A percentile compares a stretch with the other conserved stretches of the same genome.
These are phyloP conservation scores for Glyptemys insculpta DNA, from an alignment of 2,797 vertebrate species.

Conservation along the genomic window DNA sequence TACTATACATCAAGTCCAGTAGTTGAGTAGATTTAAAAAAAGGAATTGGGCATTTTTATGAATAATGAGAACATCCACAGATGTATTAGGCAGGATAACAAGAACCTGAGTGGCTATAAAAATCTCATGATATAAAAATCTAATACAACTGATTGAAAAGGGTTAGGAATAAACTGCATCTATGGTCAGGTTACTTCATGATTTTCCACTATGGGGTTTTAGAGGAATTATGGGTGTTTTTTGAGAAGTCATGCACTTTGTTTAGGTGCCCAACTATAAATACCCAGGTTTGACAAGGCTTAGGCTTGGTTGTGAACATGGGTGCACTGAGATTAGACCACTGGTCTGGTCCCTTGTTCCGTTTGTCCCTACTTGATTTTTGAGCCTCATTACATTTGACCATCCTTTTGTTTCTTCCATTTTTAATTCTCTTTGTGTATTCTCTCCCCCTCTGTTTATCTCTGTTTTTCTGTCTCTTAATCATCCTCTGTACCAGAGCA, in stretches of 20 bases:
- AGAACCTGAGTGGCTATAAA: not conserved
- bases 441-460: not conserved
- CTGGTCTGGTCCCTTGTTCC: not conserved
- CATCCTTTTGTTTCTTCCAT: not conserved
- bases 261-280: fast-evolving
- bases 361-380: not conserved
- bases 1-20: not conserved
- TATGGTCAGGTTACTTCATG: not conserved
- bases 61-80: not conserved
- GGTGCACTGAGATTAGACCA: not conserved
- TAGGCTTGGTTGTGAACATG: not conserved
- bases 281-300: not conserved
- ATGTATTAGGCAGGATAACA: not conserved
- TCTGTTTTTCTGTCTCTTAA: not conserved
- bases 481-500: not conserved
- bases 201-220: not conserved
- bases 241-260: not conserved
- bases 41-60: not conserved
- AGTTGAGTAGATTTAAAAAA: not conserved
- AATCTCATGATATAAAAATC: not conserved
- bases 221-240: not conserved
- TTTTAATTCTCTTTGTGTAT: not conserved
- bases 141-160: not conserved
- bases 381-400: not conserved
- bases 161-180: not conserved